These are phyloP conservation scores for Myiozetetes cayanensis DNA, from an alignment of 2,113 vertebrate species.

Conservation along the genomic window DNA sequence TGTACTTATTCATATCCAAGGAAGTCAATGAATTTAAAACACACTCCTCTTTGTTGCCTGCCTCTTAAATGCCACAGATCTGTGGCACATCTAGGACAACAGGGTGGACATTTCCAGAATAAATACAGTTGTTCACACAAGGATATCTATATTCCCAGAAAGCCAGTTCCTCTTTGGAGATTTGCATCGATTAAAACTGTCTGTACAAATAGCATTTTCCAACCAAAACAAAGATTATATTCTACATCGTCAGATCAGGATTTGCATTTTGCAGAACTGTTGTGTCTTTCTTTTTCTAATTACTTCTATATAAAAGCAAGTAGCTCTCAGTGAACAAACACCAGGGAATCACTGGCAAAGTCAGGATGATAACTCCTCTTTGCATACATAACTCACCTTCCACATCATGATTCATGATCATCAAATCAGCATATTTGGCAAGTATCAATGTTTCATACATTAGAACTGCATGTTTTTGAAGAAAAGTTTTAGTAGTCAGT, in stretches of 20 bases:
- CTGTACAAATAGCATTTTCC: not conserved
- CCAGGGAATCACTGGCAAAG: not conserved
- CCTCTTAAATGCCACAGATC: not conserved
- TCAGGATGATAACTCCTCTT: not conserved
- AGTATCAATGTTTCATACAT: not conserved
- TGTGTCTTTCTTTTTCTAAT: not conserved
- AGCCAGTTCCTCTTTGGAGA: not conserved
- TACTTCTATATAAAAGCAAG: not conserved
- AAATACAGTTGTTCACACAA: constrained; percentile 57
- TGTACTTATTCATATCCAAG: not conserved
- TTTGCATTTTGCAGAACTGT: not conserved
- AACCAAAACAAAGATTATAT: not conserved
- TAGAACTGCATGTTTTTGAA: not conserved
- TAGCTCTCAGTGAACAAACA: not conserved
- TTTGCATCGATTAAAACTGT: not conserved
- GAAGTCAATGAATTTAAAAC: not conserved
- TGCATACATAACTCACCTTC: not conserved
- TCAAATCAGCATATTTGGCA: not conserved
- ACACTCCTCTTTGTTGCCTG: not conserved
- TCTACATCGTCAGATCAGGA: not conserved
- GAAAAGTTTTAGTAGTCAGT: not conserved
- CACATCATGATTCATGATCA: not conserved
- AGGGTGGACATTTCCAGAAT: not conserved
- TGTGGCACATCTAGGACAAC: not conserved
- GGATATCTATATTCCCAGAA: not conserved